A percentile compares a stretch with the other conserved stretches of the same genome.
These are phyloP conservation scores for Rhagologus leucostigma DNA, from an alignment of 2,113 vertebrate genomes.

Conservation along the genomic window DNA sequence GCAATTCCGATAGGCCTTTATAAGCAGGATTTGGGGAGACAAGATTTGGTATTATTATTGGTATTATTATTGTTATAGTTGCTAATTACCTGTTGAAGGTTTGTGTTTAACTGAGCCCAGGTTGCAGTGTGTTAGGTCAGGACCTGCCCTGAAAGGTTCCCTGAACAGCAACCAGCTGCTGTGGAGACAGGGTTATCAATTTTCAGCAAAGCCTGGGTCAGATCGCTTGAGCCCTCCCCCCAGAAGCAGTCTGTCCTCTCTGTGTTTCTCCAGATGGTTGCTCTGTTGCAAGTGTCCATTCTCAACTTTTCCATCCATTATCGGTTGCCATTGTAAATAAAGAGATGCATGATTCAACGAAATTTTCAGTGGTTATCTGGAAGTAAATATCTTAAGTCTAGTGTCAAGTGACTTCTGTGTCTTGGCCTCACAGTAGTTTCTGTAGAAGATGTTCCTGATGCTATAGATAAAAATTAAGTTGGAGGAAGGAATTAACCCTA, in stretches of 20 bases:
- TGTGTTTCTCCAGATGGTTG: neutral
- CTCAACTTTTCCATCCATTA: neutral
- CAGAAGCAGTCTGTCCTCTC: neutral
- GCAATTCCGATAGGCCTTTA: neutral
- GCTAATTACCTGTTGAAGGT: neutral
- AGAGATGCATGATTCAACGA: accelerated
- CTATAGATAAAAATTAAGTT: neutral
- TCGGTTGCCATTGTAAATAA: neutral
- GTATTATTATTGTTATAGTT: neutral
- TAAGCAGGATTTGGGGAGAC: neutral
- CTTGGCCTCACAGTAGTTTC: neutral
- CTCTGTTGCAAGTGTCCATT: neutral
- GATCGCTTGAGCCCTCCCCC: neutral
- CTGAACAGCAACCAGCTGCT: neutral
- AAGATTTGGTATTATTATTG: neutral
- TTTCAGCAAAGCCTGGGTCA: neutral
- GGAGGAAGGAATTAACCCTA: neutral
- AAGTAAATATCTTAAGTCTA: neutral
- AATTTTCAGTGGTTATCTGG: neutral
- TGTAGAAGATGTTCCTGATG: neutral
- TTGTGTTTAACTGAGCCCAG: neutral
- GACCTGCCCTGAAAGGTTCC: neutral
- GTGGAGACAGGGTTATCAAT: neutral
- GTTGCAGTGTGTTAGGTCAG: neutral
- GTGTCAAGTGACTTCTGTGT: neutral